phyloP scores from a whole-genome alignment of 2,888 invertebrate species.

The Drosophila differens region DNA sequence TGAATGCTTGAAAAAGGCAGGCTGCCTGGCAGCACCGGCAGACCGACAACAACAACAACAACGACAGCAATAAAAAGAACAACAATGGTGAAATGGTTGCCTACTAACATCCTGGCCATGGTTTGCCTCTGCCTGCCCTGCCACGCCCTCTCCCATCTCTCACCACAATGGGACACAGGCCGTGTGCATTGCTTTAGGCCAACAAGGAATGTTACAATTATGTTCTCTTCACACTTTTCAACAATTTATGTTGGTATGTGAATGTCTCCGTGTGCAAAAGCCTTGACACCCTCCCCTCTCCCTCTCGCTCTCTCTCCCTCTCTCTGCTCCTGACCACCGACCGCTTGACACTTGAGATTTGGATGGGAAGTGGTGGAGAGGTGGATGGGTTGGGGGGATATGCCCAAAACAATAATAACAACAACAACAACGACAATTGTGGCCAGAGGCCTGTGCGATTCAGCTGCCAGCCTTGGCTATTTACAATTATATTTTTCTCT shows the following conservation, averaged over 20 bases:
- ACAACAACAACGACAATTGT: conserved; percentile 40
- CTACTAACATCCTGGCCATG: conserved; percentile 66
- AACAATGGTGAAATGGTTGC: conserved; percentile 50
- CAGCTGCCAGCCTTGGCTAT: conserved; percentile 62
- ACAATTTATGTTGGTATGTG: conserved; percentile 81
- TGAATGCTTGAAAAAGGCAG: conserved; percentile 80
- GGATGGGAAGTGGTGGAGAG: conserved; percentile 1
- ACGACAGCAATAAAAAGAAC: conserved; percentile 24
- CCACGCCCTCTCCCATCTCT: conserved; percentile 2
- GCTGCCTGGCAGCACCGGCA: conserved; percentile 43
- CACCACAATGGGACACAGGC: conserved; percentile 44
- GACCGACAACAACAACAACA: conserved; percentile 56
- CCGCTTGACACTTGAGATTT: conserved; percentile 71
- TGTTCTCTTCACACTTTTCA: conserved; percentile 81
- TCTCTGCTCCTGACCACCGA: conserved; percentile 50
- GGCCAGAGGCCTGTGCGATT: conserved; percentile 30
- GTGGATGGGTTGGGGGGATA: neutral
- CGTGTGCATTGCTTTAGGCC: conserved; percentile 78
- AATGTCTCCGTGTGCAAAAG: conserved; percentile 63
- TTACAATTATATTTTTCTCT: conserved; percentile 80
- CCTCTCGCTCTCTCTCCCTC: neutral
- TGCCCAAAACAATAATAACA: conserved; percentile 51
- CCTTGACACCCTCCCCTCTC: conserved; percentile 14
- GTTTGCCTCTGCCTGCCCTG: conserved; percentile 41
- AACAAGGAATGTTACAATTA: conserved; percentile 82